These are phyloP conservation scores for Thelaira solivaga DNA, from an alignment of 2,888 invertebrate genomes.

Conservation along the genomic window DNA sequence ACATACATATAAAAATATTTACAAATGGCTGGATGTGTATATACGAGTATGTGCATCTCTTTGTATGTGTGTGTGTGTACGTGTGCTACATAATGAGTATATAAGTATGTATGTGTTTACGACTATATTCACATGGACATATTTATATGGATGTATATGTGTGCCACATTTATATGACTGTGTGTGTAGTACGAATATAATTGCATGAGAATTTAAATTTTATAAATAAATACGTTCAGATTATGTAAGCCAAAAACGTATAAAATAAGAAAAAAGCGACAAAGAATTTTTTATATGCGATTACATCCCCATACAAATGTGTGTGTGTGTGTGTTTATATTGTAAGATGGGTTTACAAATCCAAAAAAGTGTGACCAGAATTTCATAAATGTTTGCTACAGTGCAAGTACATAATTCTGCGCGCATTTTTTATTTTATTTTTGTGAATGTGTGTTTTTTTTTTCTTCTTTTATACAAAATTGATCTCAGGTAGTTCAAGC, in stretches of 20 bases:
- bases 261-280: constrained; percentile 6
- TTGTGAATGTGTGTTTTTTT: not conserved
- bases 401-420: not conserved
- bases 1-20: not conserved
- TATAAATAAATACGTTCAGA: constrained; percentile 19
- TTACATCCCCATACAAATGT: not conserved
- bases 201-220: not conserved
- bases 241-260: constrained; percentile 48
- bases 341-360: not conserved
- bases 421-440: no score
- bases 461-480: not conserved
- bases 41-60: no score
- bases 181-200: constrained; percentile 10
- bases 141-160: no score
- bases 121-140: no score
- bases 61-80: no score
- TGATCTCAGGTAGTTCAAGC: constrained; percentile 19
- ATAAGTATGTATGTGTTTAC: no score
- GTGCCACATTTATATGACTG: no score
- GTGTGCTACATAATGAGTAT: no score
- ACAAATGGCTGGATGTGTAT: no score
- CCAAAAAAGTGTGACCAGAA: not conserved
- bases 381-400: not conserved
- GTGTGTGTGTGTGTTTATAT: no score
- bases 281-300: not conserved